These are phyloP conservation scores for Aethes cnicana DNA, from an alignment of 2,888 invertebrate genomes.

Conservation along the genomic window DNA sequence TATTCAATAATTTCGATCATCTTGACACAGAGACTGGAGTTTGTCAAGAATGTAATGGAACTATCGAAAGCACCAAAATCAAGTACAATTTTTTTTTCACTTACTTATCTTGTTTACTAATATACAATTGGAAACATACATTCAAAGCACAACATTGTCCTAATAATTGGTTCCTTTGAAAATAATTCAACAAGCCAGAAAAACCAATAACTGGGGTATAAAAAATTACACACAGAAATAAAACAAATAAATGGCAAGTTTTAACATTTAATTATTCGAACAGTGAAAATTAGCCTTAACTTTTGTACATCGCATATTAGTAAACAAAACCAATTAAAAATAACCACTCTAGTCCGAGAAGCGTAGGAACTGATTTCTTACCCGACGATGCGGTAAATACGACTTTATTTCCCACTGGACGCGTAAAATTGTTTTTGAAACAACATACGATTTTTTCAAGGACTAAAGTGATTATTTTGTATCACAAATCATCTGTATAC, in stretches of 20 bases:
- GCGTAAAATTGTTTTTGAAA: no score
- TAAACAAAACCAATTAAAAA: conserved; percentile 24
- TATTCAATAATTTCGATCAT: no score
- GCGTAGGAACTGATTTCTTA: no score
- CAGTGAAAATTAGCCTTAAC: conserved; percentile 22
- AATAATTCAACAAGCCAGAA: neutral
- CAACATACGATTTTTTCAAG: neutral
- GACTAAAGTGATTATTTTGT: conserved; percentile 19
- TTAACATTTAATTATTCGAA: conserved; percentile 28
- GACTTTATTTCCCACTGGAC: no score
- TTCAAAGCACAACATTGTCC: no score
- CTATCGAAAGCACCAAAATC: no score
- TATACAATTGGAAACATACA: no score
- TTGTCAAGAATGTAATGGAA: no score
- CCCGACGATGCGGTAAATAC: no score
- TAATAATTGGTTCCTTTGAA: no score
- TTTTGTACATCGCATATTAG: conserved; percentile 25
- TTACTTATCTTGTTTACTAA: conserved; percentile 1
- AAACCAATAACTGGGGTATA: neutral
- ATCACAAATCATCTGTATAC: conserved; percentile 22
- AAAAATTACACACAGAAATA: neutral
- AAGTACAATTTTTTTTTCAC: no score
- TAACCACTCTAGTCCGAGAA: conserved; percentile 15
- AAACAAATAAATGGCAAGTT: conserved; percentile 17
- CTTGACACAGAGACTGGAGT: no score